Evolutionary conservation across 2,797 vertebrate species (phyloP), one percentile per base, ranked within the genome.

Genomic region (Eidolon dupreanum): DNA sequence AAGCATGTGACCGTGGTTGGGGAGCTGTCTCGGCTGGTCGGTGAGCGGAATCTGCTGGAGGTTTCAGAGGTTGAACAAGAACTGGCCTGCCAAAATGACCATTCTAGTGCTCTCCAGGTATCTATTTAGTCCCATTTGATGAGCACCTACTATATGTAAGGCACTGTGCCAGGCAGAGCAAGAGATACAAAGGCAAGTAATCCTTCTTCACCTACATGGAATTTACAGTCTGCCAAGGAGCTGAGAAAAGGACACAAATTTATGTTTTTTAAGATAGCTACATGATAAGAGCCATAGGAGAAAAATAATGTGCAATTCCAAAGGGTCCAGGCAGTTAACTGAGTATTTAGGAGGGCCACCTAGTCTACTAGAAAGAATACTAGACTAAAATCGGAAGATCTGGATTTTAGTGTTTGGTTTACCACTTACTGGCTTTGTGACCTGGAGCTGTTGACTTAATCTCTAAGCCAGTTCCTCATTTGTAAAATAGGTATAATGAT

Each of bases 1-100:
- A 99, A 99, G 98, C 99, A 99, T 0, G 99, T 99, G 98, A 99
- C 99, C 0, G 99, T 99, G 92, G 99, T 99, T 24, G 99, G 99
- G 2, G 99, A 99, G 81, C 97, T 99, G 88, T 99, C 99, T 0
- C 98, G 99, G 0, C 98, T 99, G 90, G 99, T 99, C 43, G 99
- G 99, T 0, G 99, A 99, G 96, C 98, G 99, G 73, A 99, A 99
- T 96, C 98, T 99, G 95, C 99, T 99, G 99, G 99, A 99, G 95
- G 99, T 99, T 71, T 99, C 99, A 0, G 99, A 99, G 98, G 99
- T 99, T 94, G 99, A 99, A 97, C 99, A 99, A 98, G 99, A 99
- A 66, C 98, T 99, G 96, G 99, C 99, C 65, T 99, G 99, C 97
- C 99, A 99, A 98, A 99, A 98, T 13, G 99, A 99, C 98, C 99